Conservation (phyloP, 2,113 vertebrate genomes). For the Campylomormyrus tamandua region DNA sequence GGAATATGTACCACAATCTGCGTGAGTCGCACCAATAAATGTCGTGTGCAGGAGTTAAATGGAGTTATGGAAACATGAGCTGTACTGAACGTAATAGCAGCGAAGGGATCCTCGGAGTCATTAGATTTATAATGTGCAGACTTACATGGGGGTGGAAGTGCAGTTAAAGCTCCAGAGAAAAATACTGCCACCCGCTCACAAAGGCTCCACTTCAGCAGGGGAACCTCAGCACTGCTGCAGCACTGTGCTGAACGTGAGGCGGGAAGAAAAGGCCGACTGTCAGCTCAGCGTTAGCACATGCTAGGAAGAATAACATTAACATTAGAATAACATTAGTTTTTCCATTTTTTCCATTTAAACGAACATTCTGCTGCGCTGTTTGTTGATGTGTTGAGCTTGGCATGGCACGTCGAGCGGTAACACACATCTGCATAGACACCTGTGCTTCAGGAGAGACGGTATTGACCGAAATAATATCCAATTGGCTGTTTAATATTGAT, state of each 20-base stretch:
- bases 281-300: neutral
- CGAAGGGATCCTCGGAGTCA: neutral
- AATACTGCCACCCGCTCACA: neutral
- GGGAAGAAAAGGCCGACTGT: neutral
- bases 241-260: neutral
- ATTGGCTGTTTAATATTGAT: neutral
- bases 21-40: neutral
- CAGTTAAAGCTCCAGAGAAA: neutral
- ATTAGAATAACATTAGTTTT: neutral
- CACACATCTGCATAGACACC: neutral
- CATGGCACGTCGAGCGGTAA: neutral
- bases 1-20: neutral
- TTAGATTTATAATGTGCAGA: neutral
- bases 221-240: neutral
- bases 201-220: neutral
- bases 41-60: neutral
- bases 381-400: neutral
- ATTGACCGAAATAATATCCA: neutral
- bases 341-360: neutral
- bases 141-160: neutral
- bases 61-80: neutral
- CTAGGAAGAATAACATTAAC: neutral
- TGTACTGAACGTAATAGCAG: neutral
- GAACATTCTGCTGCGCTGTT: neutral
- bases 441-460: neutral